A percentile compares a stretch with the other conserved stretches of the same genome.
Evolutionary conservation across 2,888 invertebrate species (phyloP).

Genomic region (Conistra vaccinii): DNA sequence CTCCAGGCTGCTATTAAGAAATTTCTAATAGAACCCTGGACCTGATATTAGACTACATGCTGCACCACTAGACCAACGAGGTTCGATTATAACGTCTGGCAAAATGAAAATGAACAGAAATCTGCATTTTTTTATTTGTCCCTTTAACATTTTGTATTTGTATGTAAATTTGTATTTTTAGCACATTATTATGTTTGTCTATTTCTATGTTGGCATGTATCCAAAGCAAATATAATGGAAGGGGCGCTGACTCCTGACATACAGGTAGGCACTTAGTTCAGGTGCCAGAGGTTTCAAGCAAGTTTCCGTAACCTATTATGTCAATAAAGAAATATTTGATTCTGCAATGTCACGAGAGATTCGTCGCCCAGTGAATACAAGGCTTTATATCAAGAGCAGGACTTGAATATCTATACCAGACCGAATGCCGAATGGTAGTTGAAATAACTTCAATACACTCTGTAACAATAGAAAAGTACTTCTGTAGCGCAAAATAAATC

Average conservation of each 20-base stretch:
- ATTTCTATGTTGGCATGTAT: too few relatives aligned
- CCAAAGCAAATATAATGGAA: too few relatives aligned
- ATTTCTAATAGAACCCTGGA: neutral
- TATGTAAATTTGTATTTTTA: too few relatives aligned
- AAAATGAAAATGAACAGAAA: neutral
- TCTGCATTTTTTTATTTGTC: too few relatives aligned
- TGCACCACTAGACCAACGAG: neutral
- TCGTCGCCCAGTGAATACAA: neutral
- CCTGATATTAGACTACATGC: neutral
- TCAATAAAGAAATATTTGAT: too few relatives aligned
- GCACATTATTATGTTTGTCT: too few relatives aligned
- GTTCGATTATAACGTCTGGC: neutral
- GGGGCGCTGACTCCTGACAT: too few relatives aligned
- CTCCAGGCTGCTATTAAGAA: neutral
- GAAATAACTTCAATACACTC: conserved; percentile 50
- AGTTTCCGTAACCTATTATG: too few relatives aligned
- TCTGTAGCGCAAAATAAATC: conserved; percentile 47
- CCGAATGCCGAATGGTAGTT: conserved; percentile 33
- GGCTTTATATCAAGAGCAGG: conserved; percentile 12
- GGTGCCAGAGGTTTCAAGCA: too few relatives aligned
- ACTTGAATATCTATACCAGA: conserved; percentile 34
- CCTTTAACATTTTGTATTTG: too few relatives aligned
- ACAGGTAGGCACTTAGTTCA: too few relatives aligned
- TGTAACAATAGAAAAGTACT: conserved; percentile 51
- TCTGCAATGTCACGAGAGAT: neutral